phyloP scores from a whole-genome alignment of 2,888 invertebrate species.

The Nycteola revayana region DNA sequence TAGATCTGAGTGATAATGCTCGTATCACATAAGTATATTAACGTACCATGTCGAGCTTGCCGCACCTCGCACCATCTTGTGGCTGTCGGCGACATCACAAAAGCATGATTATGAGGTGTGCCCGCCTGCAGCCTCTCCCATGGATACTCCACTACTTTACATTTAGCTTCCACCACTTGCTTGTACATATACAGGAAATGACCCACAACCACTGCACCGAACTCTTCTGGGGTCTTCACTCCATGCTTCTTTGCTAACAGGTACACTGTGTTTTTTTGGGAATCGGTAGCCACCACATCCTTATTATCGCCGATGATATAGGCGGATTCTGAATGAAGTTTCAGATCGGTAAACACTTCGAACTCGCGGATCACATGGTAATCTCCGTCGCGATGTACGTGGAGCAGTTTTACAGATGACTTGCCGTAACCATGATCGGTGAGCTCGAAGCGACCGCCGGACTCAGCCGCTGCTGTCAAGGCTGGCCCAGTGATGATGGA shows the following conservation, averaged over 20 bases:
- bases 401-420: slow-evolving; percentile 87
- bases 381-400: slow-evolving; percentile 85
- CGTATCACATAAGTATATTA: slow-evolving; percentile 5
- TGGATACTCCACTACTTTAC: slow-evolving; percentile 88
- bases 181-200: slow-evolving; percentile 89
- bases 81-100: slow-evolving; percentile 86
- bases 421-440: slow-evolving; percentile 88
- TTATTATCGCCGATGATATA: slow-evolving; percentile 89
- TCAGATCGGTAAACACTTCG: slow-evolving; percentile 87
- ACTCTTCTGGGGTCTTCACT: slow-evolving; percentile 88
- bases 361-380: slow-evolving; percentile 88
- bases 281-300: slow-evolving; percentile 91
- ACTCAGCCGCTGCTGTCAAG: slow-evolving; percentile 65
- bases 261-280: slow-evolving; percentile 92
- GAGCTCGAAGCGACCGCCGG: slow-evolving; percentile 81
- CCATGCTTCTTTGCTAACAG: slow-evolving; percentile 90
- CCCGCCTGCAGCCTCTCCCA: slow-evolving; percentile 86
- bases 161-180: slow-evolving; percentile 87
- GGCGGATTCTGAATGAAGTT: slow-evolving; percentile 86
- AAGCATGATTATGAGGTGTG: slow-evolving; percentile 88
- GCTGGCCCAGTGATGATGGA: slow-evolving; percentile 32
- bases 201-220: slow-evolving; percentile 86
- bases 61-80: slow-evolving; percentile 86
- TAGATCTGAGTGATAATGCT: too few species aligned
- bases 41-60: slow-evolving; percentile 85